Base-by-base conservation (phyloP, 1,140 invertebrate genomes). In the Aethina tumida region DNA sequence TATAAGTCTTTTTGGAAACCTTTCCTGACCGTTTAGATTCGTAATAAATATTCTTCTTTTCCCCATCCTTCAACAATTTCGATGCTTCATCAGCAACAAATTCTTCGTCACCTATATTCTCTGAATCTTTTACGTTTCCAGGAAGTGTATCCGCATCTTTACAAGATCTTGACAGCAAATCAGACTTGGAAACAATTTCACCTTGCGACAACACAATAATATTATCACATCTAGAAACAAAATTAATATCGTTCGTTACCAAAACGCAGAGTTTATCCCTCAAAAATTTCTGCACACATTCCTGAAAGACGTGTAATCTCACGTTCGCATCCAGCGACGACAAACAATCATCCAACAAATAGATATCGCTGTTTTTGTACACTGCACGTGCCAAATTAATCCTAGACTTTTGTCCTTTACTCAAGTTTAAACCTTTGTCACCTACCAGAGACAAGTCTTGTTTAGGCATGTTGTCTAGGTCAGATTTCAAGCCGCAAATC, bases 401-500 rank as follows among this genome's bases (percentile, higher is more conserved):
- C 50, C 92, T 74, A 0, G 91, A 89, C 50, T 87, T 81, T 63
- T 97, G 93, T 27, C 94, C 87, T 22, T 85, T 86, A 49, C 81
- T 86, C 2, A 89, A 60, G 19, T 76, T 77, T 4, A 78, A 70
- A 32, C 88, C 88, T 60, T 78, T 70, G 52, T 93, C 88, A 19
- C 84, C 86, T 2, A 92, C 79, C 9, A 85, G 61, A 0, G 86
- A 89, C 45, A 74, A 67, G 51, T 91, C 88, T 14, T 81, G 75
- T 6, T 43, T 39, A 16, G 43, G 33, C 15, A 53, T 48, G 4
- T 39, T 44, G 27, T 45, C 47, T 5, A 55, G 20, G 18, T 55
- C 53, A n/a, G 42, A 16, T n/a, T 33, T 44, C 15, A 55, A 27
- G n/a, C 40, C 53, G 25, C 53, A 55, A 1, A 49, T 39, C 3